Evolutionary conservation across 2,113 vertebrate species (phyloP), one percentile per base, ranked within the genome.

Genomic region (Isurus oxyrinchus): DNA sequence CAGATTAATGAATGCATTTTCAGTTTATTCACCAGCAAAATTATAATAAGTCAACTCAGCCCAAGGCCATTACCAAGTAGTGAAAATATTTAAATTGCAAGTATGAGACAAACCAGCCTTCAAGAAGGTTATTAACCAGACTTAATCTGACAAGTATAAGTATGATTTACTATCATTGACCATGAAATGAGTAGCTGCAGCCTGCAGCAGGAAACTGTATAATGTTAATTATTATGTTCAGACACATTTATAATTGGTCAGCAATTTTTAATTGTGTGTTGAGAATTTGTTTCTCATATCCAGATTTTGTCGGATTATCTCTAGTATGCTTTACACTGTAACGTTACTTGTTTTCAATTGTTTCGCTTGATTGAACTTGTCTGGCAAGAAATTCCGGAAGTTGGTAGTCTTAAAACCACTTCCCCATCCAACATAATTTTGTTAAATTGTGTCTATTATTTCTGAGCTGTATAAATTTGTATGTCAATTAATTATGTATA

Each of bases 111-210:
- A 72, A 76, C 94, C n/a, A 76, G 4, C 40, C 23, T 95, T 95
- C 67, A 95, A 95, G 66, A 63, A 81, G 35, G 97, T 67, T 96
- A 67, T 96, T 95, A 55, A 76, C 93, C 55, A 96, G n/a, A 66
- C n/a, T 96, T 97, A 96, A 94, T 40, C 59, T 72, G 96, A 96
- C 14, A 97, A 0, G 35, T 96, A 94, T n/a, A 97, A 96, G 96
- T 10, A 96, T 57, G 6, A 93, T 93, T 97, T 97, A 79, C 1
- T 96, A 79, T 84, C 86, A 97, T 96, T 2, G 23, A n/a, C 27
- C 96, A 14, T 95, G 55, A 97, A 96, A 97, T 96, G 96, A 96
- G 66, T 66, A 96, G 6, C 0, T 95, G 8, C 35, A 86, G 35
- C 5, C 66, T 23, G 5, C 2, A 61, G 0, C 59, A 95, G 53